Evolutionary conservation across 1,140 invertebrate genomes (phyloP).

Genomic region (Hyles vespertilio): DNA sequence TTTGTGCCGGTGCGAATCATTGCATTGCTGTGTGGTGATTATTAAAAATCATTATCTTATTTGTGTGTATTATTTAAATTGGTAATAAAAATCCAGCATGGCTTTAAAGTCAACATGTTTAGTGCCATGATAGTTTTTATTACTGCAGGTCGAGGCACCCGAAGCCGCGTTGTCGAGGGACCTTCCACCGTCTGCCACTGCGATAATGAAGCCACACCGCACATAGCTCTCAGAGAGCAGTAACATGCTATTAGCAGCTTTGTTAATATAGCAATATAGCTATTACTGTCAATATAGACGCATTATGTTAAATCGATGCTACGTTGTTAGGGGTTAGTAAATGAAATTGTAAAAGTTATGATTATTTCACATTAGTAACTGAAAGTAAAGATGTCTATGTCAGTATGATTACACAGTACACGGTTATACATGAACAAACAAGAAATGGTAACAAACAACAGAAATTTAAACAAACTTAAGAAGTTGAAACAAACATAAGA

Average conservation of each 20-base stretch:
- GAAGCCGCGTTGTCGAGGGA: conserved; percentile 40
- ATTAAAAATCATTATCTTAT: conserved; percentile 2
- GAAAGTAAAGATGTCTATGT: too few species aligned
- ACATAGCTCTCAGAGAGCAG: background rate
- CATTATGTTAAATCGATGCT: too few species aligned
- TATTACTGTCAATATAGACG: background rate
- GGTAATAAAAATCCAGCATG: conserved; percentile 9
- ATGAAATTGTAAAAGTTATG: too few species aligned
- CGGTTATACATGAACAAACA: too few species aligned
- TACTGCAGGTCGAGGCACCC: conserved; percentile 48
- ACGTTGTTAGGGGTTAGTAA: too few species aligned
- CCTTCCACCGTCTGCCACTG: conserved; percentile 56
- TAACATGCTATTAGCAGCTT: background rate
- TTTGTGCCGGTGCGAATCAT: conserved; percentile 1
- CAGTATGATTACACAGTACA: too few species aligned
- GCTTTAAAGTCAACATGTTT: background rate
- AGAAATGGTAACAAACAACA: too few species aligned
- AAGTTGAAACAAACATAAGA: background rate
- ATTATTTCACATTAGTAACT: too few species aligned
- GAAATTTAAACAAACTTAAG: background rate
- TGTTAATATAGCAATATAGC: background rate
- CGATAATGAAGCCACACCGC: conserved; percentile 15
- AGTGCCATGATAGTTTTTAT: conserved; percentile 18
- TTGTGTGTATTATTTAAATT: conserved; percentile 7
- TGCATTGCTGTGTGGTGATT: conserved; percentile 12